Conservation (phyloP, 1,140 invertebrate genomes). For the Drosophila burlai region DNA sequence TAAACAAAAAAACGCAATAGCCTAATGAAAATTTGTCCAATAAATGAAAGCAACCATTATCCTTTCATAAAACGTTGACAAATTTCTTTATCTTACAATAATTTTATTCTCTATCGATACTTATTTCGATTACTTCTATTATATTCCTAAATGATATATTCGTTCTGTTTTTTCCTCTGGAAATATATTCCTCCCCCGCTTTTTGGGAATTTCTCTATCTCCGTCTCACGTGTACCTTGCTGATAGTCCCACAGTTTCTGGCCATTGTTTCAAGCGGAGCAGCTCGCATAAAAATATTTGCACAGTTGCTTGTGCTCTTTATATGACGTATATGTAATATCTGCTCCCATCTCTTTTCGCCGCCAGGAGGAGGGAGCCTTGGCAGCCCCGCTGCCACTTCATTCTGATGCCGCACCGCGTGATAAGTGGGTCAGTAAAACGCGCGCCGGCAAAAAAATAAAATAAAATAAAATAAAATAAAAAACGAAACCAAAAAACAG, state of each 20-base stretch:
- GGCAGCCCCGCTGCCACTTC: slow-evolving; percentile 52
- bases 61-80: background rate
- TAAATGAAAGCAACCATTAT: too few species aligned
- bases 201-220: slow-evolving; percentile 1
- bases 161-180: background rate
- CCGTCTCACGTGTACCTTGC: slow-evolving; percentile 21
- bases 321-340: slow-evolving; percentile 63
- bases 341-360: slow-evolving; percentile 12
- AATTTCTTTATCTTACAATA: background rate
- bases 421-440: slow-evolving; percentile 79
- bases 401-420: slow-evolving; percentile 71
- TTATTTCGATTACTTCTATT: background rate
- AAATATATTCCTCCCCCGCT: background rate
- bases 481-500: slow-evolving; percentile 8
- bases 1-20: too few species aligned
- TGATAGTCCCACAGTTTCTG: slow-evolving; percentile 40
- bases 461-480: slow-evolving; percentile 20
- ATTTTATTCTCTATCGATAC: background rate
- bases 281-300: slow-evolving; percentile 70
- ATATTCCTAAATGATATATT: background rate
- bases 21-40: too few species aligned
- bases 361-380: slow-evolving; percentile 68
- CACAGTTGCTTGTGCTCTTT: slow-evolving; percentile 68
- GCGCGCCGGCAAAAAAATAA: slow-evolving; percentile 33
- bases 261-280: slow-evolving; percentile 59